Conservation (phyloP, 1,140 invertebrate genomes). For the Neodiprion fabricii region DNA sequence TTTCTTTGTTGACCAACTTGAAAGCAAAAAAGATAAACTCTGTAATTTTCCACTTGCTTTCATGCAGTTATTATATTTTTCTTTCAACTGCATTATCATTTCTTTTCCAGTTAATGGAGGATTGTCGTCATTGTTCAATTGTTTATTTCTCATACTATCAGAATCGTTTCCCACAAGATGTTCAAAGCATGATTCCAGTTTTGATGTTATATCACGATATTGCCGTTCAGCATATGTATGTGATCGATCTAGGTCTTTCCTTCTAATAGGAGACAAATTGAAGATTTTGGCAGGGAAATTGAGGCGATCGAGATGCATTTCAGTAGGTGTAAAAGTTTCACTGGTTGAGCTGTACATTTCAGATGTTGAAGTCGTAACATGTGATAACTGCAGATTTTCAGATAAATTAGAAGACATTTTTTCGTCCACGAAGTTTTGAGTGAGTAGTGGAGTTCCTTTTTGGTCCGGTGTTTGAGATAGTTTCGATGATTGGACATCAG, state of each 20-base stretch:
- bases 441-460: slow-evolving; percentile 15
- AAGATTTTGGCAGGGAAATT: slow-evolving; percentile 16
- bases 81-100: slow-evolving; percentile 24
- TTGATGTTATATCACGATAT: slow-evolving; percentile 21
- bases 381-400: slow-evolving; percentile 4
- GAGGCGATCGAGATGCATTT: slow-evolving; percentile 11
- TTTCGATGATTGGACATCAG: not conserved
- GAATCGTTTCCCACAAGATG: slow-evolving; percentile 9
- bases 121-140: not conserved
- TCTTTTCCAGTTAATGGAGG: slow-evolving; percentile 16
- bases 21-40: slow-evolving; percentile 14
- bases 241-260: slow-evolving; percentile 21
- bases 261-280: slow-evolving; percentile 17
- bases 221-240: slow-evolving; percentile 18
- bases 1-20: slow-evolving; percentile 22
- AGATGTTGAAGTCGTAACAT: slow-evolving; percentile 8
- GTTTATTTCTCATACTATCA: not conserved
- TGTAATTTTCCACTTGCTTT: slow-evolving; percentile 18
- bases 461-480: slow-evolving; percentile 11
- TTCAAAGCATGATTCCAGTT: slow-evolving; percentile 17
- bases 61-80: slow-evolving; percentile 14
- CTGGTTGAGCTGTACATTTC: not conserved
- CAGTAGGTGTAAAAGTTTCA: slow-evolving; percentile 1
- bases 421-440: slow-evolving; percentile 15
- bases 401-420: slow-evolving; percentile 20